These are phyloP conservation scores for Amblyornis subalaris DNA, from an alignment of 2,113 vertebrate genomes.

Conservation along the genomic window DNA sequence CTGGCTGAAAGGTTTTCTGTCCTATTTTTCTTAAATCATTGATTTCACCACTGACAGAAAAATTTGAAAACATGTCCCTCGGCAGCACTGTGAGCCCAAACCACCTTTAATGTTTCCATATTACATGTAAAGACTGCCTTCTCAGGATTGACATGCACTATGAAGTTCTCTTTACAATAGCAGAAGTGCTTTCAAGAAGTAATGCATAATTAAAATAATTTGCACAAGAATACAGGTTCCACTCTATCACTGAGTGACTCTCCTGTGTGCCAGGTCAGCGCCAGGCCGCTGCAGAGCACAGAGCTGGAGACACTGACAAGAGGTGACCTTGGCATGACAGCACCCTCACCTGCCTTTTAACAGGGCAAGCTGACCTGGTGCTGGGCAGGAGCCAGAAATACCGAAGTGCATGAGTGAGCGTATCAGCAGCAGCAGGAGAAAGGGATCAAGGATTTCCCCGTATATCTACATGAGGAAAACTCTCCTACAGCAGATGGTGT, in stretches of 20 bases:
- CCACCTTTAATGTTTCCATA: not conserved
- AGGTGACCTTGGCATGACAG: not conserved
- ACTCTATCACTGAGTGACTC: not conserved
- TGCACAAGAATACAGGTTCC: not conserved
- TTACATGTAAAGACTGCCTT: not conserved
- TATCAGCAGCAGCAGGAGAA: fast-evolving
- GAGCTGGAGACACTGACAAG: not conserved
- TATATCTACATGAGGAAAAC: not conserved
- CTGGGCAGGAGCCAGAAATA: not conserved
- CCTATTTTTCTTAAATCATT: not conserved
- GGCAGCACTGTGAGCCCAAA: not conserved
- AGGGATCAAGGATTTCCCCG: not conserved
- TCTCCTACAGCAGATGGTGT: not conserved
- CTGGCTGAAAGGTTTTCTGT: not conserved
- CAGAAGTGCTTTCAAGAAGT: not conserved
- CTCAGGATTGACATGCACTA: not conserved
- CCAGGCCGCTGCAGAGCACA: not conserved
- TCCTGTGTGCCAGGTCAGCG: not conserved
- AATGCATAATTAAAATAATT: not conserved
- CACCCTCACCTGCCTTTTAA: not conserved
- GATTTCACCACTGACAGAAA: not conserved
- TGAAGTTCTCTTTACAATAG: not conserved
- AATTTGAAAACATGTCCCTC: not conserved
- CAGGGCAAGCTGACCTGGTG: fast-evolving
- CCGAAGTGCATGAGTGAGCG: fast-evolving